Evolutionary conservation across 1,140 invertebrate species (phyloP).

Genomic region (Drosophila punjabiensis): DNA sequence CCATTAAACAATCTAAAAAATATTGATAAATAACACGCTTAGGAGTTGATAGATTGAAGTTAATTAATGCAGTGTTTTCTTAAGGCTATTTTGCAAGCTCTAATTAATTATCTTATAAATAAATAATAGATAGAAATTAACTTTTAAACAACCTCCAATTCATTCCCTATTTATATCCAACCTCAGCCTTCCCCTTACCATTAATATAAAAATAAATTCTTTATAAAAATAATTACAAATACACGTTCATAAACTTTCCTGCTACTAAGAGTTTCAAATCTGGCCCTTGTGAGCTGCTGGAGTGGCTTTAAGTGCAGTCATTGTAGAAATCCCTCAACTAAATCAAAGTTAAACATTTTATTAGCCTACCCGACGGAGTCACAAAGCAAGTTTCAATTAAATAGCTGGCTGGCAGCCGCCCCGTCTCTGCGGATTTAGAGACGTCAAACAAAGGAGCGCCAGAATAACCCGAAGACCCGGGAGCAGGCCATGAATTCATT

Average conservation of each 20-base stretch:
- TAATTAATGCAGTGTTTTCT: constrained; percentile 7
- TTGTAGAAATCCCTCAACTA: constrained; percentile 76
- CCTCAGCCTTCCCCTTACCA: not conserved
- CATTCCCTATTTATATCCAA: no score
- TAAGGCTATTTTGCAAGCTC: not conserved
- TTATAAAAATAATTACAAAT: not conserved
- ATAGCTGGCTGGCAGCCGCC: constrained; percentile 54
- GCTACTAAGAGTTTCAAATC: not conserved
- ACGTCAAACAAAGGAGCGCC: constrained; percentile 74
- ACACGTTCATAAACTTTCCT: not conserved
- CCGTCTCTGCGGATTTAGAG: constrained; percentile 58
- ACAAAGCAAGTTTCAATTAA: constrained; percentile 83
- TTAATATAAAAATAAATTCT: not conserved
- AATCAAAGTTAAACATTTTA: constrained; percentile 84
- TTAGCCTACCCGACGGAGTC: constrained; percentile 72
- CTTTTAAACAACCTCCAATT: no score
- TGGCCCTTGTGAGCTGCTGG: constrained; percentile 1
- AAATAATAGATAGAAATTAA: not conserved
- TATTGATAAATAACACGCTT: constrained; percentile 4
- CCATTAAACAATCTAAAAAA: constrained; percentile 5
- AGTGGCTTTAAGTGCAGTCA: constrained; percentile 62
- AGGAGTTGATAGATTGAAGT: not conserved
- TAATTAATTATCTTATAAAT: not conserved
- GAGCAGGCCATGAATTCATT: constrained; percentile 70
- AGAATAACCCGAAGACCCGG: constrained; percentile 42